phyloP scores from a whole-genome alignment of 2,797 vertebrate genomes.

The Clarias fuscus region DNA sequence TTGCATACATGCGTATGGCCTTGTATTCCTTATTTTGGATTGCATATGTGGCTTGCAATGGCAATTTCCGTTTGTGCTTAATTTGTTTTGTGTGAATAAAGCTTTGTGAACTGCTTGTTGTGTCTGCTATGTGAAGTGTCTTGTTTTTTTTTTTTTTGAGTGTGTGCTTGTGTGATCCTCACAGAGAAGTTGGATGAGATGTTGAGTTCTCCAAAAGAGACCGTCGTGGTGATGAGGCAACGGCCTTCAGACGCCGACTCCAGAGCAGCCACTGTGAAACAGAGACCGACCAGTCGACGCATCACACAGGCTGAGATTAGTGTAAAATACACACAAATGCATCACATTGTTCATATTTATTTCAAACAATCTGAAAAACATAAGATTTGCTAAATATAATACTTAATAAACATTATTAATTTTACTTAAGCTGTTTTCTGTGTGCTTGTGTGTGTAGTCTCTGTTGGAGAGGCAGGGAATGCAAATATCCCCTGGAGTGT shows the following conservation, averaged over 20 bases:
- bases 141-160: conserved; percentile 24
- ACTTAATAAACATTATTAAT: not conserved
- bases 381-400: not conserved
- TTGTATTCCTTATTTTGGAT: conserved; percentile 22
- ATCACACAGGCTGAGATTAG: conserved; percentile 95
- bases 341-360: not conserved
- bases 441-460: conserved; percentile 72
- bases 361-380: not conserved
- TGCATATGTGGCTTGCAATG: conserved; percentile 5
- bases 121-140: too few relatives aligned
- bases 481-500: conserved; percentile 72
- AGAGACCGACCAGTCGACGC: conserved; percentile 89
- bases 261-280: conserved; percentile 92
- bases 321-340: conserved; percentile 68
- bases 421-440: not conserved
- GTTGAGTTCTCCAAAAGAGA: conserved; percentile 71
- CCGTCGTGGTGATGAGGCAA: conserved; percentile 84
- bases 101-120: not conserved
- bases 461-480: conserved; percentile 95
- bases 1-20: not conserved
- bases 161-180: conserved; percentile 36
- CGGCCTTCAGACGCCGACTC: conserved; percentile 85
- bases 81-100: conserved; percentile 10
- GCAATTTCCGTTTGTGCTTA: not conserved
- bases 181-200: conserved; percentile 97